Conservation (phyloP, 2,888 invertebrate species). For the Crepidodera aurea region DNA sequence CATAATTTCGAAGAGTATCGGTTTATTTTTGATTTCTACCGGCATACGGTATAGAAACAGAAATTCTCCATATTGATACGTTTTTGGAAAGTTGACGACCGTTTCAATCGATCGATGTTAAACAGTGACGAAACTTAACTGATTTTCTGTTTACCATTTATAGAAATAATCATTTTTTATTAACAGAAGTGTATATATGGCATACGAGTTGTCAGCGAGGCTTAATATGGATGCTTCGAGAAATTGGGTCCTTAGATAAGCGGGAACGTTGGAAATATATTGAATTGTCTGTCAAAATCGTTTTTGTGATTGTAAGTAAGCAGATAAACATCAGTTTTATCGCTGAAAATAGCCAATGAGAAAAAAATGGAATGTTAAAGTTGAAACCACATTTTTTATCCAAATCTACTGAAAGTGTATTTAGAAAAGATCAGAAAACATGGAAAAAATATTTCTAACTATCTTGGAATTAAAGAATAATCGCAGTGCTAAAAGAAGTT, state of each 20-base stretch:
- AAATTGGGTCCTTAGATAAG: conserved; percentile 13
- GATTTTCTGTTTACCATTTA: conserved; percentile 31
- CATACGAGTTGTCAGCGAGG: conserved; percentile 7
- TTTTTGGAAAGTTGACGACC: conserved; percentile 35
- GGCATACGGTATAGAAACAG: not conserved
- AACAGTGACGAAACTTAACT: conserved; percentile 31
- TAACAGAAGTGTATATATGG: conserved; percentile 12
- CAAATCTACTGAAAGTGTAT: too few species aligned
- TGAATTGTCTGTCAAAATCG: not conserved
- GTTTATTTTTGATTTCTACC: too few species aligned
- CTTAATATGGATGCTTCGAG: conserved; percentile 12
- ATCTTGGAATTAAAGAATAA: too few species aligned
- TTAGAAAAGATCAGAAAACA: too few species aligned
- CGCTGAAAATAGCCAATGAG: too few species aligned
- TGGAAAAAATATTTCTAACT: too few species aligned
- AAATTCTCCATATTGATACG: conserved; percentile 25
- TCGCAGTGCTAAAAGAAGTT: too few species aligned
- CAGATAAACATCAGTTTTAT: too few species aligned
- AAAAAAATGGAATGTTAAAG: too few species aligned
- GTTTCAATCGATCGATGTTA: conserved; percentile 21
- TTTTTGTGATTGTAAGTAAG: too few species aligned
- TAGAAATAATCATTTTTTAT: conserved; percentile 30
- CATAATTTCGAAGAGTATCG: too few species aligned
- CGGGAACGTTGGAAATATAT: not conserved
- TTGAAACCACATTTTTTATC: too few species aligned